Percentiles rank a stretch among this genome's conserved stretches.
phyloP scores from a whole-genome alignment of 2,113 vertebrate species.

The Hippocampus abdominalis region DNA sequence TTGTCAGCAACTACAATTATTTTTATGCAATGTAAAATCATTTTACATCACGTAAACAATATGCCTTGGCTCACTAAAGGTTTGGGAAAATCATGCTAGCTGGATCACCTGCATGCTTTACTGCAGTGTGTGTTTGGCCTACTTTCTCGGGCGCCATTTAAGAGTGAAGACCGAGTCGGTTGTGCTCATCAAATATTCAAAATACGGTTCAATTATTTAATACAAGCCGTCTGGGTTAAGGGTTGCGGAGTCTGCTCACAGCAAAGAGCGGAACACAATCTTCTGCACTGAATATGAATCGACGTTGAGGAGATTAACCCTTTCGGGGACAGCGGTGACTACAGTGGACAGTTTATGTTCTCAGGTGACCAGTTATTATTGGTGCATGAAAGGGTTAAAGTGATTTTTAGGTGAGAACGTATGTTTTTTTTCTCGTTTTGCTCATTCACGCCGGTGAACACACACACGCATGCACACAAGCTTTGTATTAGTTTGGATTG shows the following conservation, averaged over 20 bases:
- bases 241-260: constrained; percentile 14
- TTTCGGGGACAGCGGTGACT: no score
- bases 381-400: not conserved
- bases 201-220: constrained; percentile 57
- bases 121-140: constrained; percentile 17
- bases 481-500: not conserved
- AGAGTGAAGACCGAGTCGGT: constrained; percentile 13
- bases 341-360: no score
- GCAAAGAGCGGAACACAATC: not conserved
- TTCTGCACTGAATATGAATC: not conserved
- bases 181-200: constrained; percentile 51
- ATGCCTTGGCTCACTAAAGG: not conserved
- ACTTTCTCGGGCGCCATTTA: constrained; percentile 29
- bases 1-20: no score
- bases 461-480: not conserved
- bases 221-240: constrained; percentile 45
- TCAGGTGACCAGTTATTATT: no score
- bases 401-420: not conserved
- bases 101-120: not conserved
- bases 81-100: constrained; percentile 9
- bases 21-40: no score
- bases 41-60: not conserved
- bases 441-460: not conserved
- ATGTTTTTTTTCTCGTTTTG: not conserved
- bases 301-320: not conserved